phyloP scores from a whole-genome alignment of 2,888 invertebrate species.

The Crioceris asparagi region DNA sequence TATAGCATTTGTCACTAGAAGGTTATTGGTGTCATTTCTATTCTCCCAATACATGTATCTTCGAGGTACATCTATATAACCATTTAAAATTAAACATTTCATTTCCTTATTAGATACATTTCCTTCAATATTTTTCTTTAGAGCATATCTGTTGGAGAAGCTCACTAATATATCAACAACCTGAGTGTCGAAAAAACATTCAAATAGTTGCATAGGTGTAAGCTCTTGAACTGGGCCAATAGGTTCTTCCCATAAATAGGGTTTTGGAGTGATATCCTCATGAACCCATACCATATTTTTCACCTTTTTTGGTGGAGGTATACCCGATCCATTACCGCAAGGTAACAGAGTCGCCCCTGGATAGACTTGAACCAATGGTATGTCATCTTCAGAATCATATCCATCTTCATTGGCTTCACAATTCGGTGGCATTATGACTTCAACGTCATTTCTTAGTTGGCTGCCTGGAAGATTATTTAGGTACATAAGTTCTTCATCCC shows the following conservation, averaged over 20 bases:
- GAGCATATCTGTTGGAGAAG: too few relatives aligned
- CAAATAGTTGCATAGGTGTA: conserved; percentile 2
- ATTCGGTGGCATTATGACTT: conserved; percentile 8
- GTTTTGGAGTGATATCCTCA: conserved; percentile 4
- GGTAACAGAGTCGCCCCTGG: neutral
- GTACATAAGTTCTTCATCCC: conserved; percentile 10
- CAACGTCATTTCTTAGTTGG: conserved; percentile 14
- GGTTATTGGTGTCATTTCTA: too few relatives aligned
- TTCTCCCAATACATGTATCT: too few relatives aligned
- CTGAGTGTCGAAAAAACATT: too few relatives aligned
- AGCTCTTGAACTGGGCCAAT: neutral
- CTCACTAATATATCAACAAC: too few relatives aligned
- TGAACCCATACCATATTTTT: conserved; percentile 1
- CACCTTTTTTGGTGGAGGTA: conserved; percentile 2
- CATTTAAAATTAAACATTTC: too few relatives aligned
- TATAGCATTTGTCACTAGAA: too few relatives aligned
- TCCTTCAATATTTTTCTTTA: too few relatives aligned
- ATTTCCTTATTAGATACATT: too few relatives aligned
- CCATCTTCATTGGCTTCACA: neutral
- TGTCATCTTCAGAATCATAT: conserved; percentile 10
- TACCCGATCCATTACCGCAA: neutral
- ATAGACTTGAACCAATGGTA: conserved; percentile 6
- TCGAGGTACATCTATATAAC: too few relatives aligned
- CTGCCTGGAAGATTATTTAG: conserved; percentile 14
- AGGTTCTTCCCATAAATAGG: neutral